phyloP scores from a whole-genome alignment of 2,113 vertebrate species.

The Onychorhynchus coronatus region DNA sequence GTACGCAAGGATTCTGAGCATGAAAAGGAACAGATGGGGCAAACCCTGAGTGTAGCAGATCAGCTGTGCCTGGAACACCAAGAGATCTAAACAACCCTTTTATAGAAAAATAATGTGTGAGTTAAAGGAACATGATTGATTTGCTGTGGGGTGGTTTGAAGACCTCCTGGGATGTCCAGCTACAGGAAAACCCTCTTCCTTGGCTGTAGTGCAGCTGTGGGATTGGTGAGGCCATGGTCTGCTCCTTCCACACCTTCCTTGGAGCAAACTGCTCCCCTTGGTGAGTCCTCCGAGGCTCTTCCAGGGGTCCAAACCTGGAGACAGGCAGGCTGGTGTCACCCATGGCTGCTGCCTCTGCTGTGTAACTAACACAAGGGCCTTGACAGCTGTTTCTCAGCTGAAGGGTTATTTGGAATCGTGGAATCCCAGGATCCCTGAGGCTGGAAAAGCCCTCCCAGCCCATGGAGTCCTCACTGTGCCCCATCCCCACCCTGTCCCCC shows the following conservation, averaged over 20 bases:
- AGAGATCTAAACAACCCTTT: not conserved
- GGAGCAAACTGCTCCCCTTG: not conserved
- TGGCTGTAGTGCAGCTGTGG: not conserved
- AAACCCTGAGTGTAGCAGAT: not conserved
- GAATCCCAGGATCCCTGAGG: not conserved
- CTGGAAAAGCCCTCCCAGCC: not conserved
- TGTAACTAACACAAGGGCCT: not conserved
- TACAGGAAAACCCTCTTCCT: not conserved
- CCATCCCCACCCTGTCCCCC: accelerated
- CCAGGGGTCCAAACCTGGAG: not conserved
- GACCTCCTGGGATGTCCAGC: not conserved
- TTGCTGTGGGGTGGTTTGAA: not conserved
- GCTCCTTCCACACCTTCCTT: not conserved
- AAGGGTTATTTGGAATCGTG: not conserved
- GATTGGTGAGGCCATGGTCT: not conserved
- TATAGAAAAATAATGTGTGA: not conserved
- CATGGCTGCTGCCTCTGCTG: not conserved
- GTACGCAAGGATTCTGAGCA: not conserved
- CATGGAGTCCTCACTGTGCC: not conserved
- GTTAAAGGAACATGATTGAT: not conserved
- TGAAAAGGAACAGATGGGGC: not conserved
- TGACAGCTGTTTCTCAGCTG: not conserved
- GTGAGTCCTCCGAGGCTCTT: not conserved
- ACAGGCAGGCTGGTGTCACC: not conserved
- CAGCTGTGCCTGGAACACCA: not conserved